Evolutionary conservation across 2,888 invertebrate species (phyloP), one percentile per base, ranked within the genome.

Genomic region (Synanthedon formicaeformis): DNA sequence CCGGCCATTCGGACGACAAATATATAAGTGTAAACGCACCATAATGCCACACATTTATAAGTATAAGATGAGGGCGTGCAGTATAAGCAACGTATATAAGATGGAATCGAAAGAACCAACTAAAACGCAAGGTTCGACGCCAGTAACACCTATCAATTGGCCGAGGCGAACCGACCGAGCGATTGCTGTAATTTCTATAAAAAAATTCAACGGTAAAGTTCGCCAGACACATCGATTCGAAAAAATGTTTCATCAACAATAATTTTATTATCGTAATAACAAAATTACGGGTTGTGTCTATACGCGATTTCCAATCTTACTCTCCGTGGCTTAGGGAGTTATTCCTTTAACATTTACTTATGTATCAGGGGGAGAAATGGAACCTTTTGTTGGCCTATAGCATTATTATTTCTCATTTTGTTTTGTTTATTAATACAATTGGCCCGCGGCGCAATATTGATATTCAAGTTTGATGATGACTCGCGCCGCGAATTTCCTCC

Each of bases 381-480:
- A 83, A 83, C 82, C 87, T 87, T 86, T 87, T 87, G 87, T 87
- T 87, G 80, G 85, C 81, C 87, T 82, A 83, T 86, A 85, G 87
- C 81, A 82, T 87, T 87, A 87, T 87, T 87, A 87, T 87, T 85
- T 87, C 83, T 83, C 86, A 86, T 87, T 87, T 87, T 87, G 86
- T 87, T 87, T 87, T 87, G 87, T 87, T 87, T 87, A 87, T 87
- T 87, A 87, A 87, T 87, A 87, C 86, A 86, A 87, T 87, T 87
- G 86, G 87, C 87, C 79, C 69, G 81, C 79, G 87, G 87, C 87
- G 83, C 82, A 85, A 86, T 87, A 87, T 87, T 87, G 87, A 87
- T 87, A 87, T 87, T 87, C 87, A 84, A 84, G 87, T 85, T 82
- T 83, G 86, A 86, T 84, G 86, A 86, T 87, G 81, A 86, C 75